phyloP scores from a whole-genome alignment of 1,140 invertebrate genomes.

The Drosophila arizonae region DNA sequence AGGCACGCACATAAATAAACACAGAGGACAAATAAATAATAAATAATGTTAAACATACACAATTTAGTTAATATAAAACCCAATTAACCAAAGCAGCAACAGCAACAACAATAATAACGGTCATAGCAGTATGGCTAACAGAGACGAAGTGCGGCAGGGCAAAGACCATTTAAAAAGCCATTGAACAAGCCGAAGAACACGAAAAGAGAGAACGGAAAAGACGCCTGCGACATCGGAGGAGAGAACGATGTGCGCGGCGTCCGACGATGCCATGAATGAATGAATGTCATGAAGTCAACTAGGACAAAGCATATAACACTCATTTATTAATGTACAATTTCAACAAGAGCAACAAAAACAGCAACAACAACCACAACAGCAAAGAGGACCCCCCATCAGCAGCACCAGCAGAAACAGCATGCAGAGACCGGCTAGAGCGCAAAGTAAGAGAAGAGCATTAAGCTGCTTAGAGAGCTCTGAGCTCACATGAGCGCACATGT shows the following conservation, averaged over 20 bases:
- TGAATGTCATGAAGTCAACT: conserved; percentile 80
- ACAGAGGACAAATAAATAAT: conserved; percentile 46
- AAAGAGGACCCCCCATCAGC: conserved; percentile 8
- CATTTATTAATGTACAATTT: conserved; percentile 80
- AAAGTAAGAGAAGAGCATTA: conserved; percentile 31
- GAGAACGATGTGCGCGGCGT: conserved; percentile 20
- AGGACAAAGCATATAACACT: conserved; percentile 79
- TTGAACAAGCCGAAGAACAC: conserved; percentile 48
- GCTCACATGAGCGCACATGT: conserved; percentile 22
- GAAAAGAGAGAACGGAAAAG: conserved; percentile 19
- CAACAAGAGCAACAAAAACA: conserved; percentile 32
- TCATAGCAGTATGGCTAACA: conserved; percentile 29
- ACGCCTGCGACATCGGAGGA: conserved; percentile 5
- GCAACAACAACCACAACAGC: conserved; percentile 1
- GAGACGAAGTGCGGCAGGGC: conserved; percentile 32
- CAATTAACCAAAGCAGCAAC: conserved; percentile 62
- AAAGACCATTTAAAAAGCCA: conserved; percentile 61
- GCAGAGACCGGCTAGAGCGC: conserved; percentile 37
- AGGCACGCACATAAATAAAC: conserved; percentile 23
- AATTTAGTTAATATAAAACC: conserved; percentile 78
- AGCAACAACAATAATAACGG: conserved; percentile 13
- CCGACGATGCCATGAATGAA: conserved; percentile 67
- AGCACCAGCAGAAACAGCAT: conserved; percentile 1
- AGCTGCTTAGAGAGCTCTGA: conserved; percentile 26
- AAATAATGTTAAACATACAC: conserved; percentile 58